phyloP scores from a whole-genome alignment of 2,888 invertebrate genomes.

The Agonopterix subpropinquella region DNA sequence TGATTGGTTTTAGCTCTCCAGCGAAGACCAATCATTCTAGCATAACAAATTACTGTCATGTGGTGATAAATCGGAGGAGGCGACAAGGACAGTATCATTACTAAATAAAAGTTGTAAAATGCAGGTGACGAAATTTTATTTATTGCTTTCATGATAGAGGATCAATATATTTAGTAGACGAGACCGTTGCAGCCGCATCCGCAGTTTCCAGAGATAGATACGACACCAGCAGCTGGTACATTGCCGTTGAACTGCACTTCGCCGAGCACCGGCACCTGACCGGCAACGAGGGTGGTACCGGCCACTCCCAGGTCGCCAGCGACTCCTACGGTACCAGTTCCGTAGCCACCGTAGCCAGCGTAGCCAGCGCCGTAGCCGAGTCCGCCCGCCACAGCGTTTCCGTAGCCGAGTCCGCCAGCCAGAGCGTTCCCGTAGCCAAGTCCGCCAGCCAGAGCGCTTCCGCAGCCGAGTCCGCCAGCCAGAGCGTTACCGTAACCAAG shows the following conservation, averaged over 20 bases:
- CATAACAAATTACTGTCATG: too few relatives aligned
- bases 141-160: too few relatives aligned
- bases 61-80: too few relatives aligned
- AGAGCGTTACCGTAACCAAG: not conserved
- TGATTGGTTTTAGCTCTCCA: too few relatives aligned
- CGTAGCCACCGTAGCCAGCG: conserved; percentile 13
- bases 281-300: conserved; percentile 26
- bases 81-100: too few relatives aligned
- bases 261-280: conserved; percentile 32
- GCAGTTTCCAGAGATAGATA: conserved; percentile 36
- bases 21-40: too few relatives aligned
- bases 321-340: conserved; percentile 18
- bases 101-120: too few relatives aligned
- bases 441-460: not conserved
- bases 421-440: not conserved
- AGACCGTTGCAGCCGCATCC: conserved; percentile 14
- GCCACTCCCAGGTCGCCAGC: conserved; percentile 20
- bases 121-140: too few relatives aligned
- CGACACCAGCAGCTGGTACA: conserved; percentile 30
- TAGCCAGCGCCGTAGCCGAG: conserved; percentile 3
- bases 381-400: not conserved
- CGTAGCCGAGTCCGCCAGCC: not conserved
- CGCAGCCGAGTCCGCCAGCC: not conserved
- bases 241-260: conserved; percentile 26
- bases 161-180: not conserved